Percentiles rank a stretch among this genome's conserved stretches.
phyloP scores from a whole-genome alignment of 53 echinoderm and acorn worm species.

The Holothuria leucospilota region DNA sequence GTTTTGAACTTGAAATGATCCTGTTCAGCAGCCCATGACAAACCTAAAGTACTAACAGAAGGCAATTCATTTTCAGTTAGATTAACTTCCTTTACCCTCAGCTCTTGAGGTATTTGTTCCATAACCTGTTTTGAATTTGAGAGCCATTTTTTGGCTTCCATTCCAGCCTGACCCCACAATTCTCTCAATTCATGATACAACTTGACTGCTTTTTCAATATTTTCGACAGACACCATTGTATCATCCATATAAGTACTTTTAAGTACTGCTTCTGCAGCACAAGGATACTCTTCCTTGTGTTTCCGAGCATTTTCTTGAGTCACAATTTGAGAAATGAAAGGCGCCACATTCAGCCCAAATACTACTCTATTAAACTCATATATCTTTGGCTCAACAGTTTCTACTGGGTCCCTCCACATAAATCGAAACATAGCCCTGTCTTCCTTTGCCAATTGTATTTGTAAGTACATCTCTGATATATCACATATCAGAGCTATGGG shows the following conservation, averaged over 20 bases:
- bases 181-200: slow-evolving; percentile 18
- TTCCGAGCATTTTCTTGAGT: slow-evolving; percentile 26
- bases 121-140: slow-evolving; percentile 67
- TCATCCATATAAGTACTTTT: too few relatives aligned
- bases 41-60: slow-evolving; percentile 56
- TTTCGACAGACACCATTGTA: slow-evolving; percentile 17
- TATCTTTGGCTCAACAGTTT: not conserved
- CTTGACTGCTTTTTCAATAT: slow-evolving; percentile 8
- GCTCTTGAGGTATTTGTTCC: slow-evolving; percentile 55
- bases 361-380: too few relatives aligned
- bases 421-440: too few relatives aligned
- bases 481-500: too few relatives aligned
- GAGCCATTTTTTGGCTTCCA: slow-evolving; percentile 51
- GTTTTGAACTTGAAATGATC: slow-evolving; percentile 68
- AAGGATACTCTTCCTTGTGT: not conserved
- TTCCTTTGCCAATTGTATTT: slow-evolving; percentile 3
- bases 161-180: slow-evolving; percentile 33
- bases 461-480: slow-evolving; percentile 45
- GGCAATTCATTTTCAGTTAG: slow-evolving; percentile 56
- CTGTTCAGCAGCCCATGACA: slow-evolving; percentile 72
- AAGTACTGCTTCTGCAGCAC: slow-evolving; percentile 33
- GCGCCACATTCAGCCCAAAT: slow-evolving; percentile 25
- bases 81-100: slow-evolving; percentile 64
- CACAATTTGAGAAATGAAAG: slow-evolving; percentile 28
- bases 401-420: too few relatives aligned